Conservation (phyloP, 2,888 invertebrate species). For the Ichneumoninae sp. region DNA sequence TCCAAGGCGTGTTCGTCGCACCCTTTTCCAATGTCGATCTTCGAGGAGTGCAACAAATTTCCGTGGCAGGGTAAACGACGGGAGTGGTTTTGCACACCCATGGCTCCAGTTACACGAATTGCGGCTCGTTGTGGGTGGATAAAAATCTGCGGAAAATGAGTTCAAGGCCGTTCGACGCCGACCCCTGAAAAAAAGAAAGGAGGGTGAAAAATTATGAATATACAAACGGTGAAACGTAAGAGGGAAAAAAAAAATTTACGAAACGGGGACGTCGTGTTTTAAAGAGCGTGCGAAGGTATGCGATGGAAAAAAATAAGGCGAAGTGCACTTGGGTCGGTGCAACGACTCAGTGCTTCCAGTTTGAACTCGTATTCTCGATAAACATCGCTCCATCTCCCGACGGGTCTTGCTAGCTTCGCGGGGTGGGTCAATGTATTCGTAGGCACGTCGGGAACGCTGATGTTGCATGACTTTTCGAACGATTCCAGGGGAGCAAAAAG, state of each 20-base stretch:
- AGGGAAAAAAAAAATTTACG: conserved; percentile 20
- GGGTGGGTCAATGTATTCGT: conserved; percentile 44
- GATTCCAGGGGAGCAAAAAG: conserved; percentile 18
- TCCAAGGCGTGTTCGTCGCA: conserved; percentile 41
- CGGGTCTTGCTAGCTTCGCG: neutral
- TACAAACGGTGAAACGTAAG: neutral
- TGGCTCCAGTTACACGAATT: conserved; percentile 17
- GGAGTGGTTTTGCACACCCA: conserved; percentile 17
- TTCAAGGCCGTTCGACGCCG: conserved; percentile 36
- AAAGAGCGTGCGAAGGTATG: neutral
- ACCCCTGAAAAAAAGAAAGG: neutral
- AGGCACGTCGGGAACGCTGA: conserved; percentile 33
- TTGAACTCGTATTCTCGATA: conserved; percentile 11
- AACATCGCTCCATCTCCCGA: neutral
- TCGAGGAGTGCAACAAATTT: conserved; percentile 24
- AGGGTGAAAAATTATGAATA: conserved; percentile 18
- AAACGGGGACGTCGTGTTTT: conserved; percentile 14
- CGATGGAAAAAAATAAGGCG: neutral
- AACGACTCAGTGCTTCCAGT: conserved; percentile 11
- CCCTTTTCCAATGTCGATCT: conserved; percentile 32
- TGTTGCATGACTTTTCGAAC: conserved; percentile 45
- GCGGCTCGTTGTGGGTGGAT: conserved; percentile 37
- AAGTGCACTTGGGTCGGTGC: neutral
- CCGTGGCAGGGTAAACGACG: conserved; percentile 20
- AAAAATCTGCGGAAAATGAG: conserved; percentile 44